A percentile compares a stretch with the other conserved stretches of the same genome.
Evolutionary conservation across 2,888 invertebrate genomes (phyloP).

Genomic region (Palloptera scutellata): DNA sequence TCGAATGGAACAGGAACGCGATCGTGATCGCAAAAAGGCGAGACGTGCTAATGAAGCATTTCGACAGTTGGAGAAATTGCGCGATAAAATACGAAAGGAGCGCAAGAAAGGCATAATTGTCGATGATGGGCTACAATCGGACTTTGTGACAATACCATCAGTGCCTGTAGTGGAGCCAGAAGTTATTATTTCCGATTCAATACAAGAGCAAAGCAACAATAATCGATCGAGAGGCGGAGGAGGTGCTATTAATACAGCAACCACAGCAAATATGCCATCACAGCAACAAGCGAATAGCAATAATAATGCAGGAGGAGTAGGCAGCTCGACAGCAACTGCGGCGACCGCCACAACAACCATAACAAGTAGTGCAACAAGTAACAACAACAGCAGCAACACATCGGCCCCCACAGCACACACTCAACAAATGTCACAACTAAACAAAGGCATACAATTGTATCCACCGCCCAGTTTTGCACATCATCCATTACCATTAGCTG

Average conservation of each 20-base stretch:
- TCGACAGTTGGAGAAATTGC: conserved; percentile 57
- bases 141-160: conserved; percentile 54
- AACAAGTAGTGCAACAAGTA: conserved; percentile 31
- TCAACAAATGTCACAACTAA: conserved; percentile 53
- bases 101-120: conserved; percentile 58
- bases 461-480: conserved; percentile 57
- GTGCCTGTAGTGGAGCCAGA: conserved; percentile 55
- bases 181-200: conserved; percentile 46
- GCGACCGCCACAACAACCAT: conserved; percentile 46
- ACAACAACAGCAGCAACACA: conserved; percentile 31
- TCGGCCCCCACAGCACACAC: conserved; percentile 42
- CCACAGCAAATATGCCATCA: conserved; percentile 42
- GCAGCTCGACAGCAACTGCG: conserved; percentile 37
- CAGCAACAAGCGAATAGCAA: conserved; percentile 36
- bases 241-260: conserved; percentile 32
- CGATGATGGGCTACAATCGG: conserved; percentile 52
- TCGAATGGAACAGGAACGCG: conserved; percentile 58
- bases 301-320: conserved; percentile 30
- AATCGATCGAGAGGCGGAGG: background rate
- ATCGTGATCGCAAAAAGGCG: conserved; percentile 60
- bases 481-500: conserved; percentile 56
- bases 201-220: conserved; percentile 8
- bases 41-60: conserved; percentile 60
- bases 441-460: conserved; percentile 49
- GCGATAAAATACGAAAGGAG: conserved; percentile 61